phyloP scores from a whole-genome alignment of 2,888 invertebrate species.

The Cheilosia scutellata region DNA sequence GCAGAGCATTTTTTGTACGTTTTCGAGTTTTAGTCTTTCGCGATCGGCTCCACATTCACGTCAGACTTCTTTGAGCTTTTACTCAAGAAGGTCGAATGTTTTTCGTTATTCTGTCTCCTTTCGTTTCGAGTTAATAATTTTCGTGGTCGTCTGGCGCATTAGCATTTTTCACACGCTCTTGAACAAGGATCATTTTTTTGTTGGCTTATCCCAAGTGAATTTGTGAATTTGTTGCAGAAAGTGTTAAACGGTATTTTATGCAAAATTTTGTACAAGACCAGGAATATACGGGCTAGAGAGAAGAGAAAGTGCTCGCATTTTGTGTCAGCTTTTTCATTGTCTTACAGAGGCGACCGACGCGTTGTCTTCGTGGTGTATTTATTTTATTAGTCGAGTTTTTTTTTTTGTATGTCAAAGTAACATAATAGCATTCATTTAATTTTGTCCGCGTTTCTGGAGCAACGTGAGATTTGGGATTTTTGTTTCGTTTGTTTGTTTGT shows the following conservation, averaged over 20 bases:
- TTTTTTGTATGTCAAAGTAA: slow-evolving; percentile 19
- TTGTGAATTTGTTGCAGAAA: slow-evolving; percentile 51
- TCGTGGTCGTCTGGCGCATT: slow-evolving; percentile 59
- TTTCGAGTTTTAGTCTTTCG: slow-evolving; percentile 75
- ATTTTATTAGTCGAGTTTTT: slow-evolving; percentile 6
- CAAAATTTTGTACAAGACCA: slow-evolving; percentile 49
- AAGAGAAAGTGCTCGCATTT: slow-evolving; percentile 74
- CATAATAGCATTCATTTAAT: slow-evolving; percentile 9
- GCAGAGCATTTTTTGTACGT: slow-evolving; percentile 62
- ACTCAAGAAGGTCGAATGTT: slow-evolving; percentile 84
- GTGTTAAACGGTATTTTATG: slow-evolving; percentile 61
- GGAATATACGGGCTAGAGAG: slow-evolving; percentile 61
- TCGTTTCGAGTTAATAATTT: slow-evolving; percentile 49
- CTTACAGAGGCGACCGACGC: slow-evolving; percentile 25
- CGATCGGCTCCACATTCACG: slow-evolving; percentile 75
- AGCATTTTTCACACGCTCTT: slow-evolving; percentile 71
- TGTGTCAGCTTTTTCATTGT: slow-evolving; percentile 68
- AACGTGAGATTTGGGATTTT: slow-evolving; percentile 56
- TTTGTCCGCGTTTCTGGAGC: slow-evolving; percentile 60
- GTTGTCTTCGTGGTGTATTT: slow-evolving; percentile 36
- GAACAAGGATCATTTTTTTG: slow-evolving; percentile 57
- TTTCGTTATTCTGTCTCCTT: slow-evolving; percentile 64
- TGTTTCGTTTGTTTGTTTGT: slow-evolving; percentile 13
- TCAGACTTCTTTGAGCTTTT: slow-evolving; percentile 84
- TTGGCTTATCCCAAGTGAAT: slow-evolving; percentile 4